These are phyloP conservation scores for Hypomecis atomaria DNA, from an alignment of 2,888 invertebrate species.

Conservation along the genomic window DNA sequence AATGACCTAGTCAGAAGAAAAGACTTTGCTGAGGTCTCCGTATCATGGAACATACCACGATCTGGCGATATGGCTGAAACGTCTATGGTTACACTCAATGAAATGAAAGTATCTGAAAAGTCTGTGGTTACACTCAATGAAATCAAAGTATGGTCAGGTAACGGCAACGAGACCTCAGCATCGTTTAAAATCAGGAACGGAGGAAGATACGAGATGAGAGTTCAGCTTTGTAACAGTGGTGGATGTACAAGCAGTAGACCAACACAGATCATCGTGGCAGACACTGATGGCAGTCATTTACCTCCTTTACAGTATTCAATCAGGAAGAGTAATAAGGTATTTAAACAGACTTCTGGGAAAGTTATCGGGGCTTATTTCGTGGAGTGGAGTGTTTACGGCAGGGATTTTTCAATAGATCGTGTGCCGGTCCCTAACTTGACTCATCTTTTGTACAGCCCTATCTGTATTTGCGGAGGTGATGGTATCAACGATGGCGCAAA, in stretches of 20 bases:
- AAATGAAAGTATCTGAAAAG: constrained; percentile 67
- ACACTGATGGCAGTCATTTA: constrained; percentile 79
- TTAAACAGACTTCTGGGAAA: constrained; percentile 79
- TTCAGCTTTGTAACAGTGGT: constrained; percentile 74
- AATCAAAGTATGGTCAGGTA: constrained; percentile 71
- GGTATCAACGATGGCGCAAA: constrained; percentile 81
- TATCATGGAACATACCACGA: constrained; percentile 79
- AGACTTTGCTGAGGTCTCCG: constrained; percentile 74
- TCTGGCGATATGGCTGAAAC: constrained; percentile 68
- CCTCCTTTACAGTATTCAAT: constrained; percentile 71
- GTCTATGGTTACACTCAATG: constrained; percentile 66
- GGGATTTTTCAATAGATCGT: constrained; percentile 75
- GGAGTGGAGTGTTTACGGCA: constrained; percentile 80
- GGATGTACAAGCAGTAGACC: constrained; percentile 73
- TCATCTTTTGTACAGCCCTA: constrained; percentile 77
- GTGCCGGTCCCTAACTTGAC: constrained; percentile 75
- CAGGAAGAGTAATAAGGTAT: constrained; percentile 74
- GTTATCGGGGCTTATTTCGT: constrained; percentile 78
- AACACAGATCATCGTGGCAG: constrained; percentile 75
- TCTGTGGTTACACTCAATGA: constrained; percentile 68
- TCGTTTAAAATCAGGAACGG: constrained; percentile 76
- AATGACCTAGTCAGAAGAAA: constrained; percentile 73
- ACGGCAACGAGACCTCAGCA: constrained; percentile 66
- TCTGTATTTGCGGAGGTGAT: constrained; percentile 79
- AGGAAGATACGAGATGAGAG: constrained; percentile 73